A percentile compares a stretch with the other conserved stretches of the same genome.
phyloP scores from a whole-genome alignment of 2,888 invertebrate species.

The Meteorus cinctellus region DNA sequence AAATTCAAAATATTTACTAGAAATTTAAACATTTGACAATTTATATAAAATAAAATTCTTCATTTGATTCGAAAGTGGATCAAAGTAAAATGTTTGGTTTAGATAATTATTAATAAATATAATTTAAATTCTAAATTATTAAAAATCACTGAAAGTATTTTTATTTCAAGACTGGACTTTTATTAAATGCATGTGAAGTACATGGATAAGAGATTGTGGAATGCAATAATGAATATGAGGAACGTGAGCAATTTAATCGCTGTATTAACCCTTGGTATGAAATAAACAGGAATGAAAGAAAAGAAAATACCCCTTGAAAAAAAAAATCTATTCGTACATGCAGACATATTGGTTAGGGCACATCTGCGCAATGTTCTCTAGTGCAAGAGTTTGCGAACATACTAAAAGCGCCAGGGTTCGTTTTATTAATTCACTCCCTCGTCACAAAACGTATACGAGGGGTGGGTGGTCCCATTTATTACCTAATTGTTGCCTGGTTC shows the following conservation, averaged over 20 bases:
- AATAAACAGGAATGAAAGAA: conserved; percentile 60
- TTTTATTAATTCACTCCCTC: conserved; percentile 72
- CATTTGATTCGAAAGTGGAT: too few species aligned
- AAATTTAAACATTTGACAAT: too few species aligned
- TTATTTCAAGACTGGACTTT: too few species aligned
- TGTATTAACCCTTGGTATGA: conserved; percentile 60
- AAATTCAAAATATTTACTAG: too few species aligned
- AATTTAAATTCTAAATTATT: too few species aligned
- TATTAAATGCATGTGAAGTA: too few species aligned
- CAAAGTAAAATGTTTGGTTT: too few species aligned
- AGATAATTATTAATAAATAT: too few species aligned
- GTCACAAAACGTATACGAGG: conserved; percentile 55
- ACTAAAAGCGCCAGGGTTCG: conserved; percentile 59
- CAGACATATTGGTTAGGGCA: conserved; percentile 19
- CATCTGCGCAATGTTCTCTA: conserved; percentile 33
- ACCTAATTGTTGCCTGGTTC: conserved; percentile 64
- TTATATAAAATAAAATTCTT: too few species aligned
- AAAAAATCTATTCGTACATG: conserved; percentile 22
- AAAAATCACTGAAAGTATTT: too few species aligned
- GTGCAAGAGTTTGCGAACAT: conserved; percentile 12
- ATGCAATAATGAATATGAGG: conserved; percentile 40
- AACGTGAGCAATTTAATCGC: conserved; percentile 62
- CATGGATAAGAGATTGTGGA: conserved; percentile 20
- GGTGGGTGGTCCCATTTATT: conserved; percentile 67
- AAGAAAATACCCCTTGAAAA: conserved; percentile 58